Evolutionary conservation across 2,113 vertebrate genomes (phyloP).

Genomic region (Petrocephalus microphthalmus): DNA sequence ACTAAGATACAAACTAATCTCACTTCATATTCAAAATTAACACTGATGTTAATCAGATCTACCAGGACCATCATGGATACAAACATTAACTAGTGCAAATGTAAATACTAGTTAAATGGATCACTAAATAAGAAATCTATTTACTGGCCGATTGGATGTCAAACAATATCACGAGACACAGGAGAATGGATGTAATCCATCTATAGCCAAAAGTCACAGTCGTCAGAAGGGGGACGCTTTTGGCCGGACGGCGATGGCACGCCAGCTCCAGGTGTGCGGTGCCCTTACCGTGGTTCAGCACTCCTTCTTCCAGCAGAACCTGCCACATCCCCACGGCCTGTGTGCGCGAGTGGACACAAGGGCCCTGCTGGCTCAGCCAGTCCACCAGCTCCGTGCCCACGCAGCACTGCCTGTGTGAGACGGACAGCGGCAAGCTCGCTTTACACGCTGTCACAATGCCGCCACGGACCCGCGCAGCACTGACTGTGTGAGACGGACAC

Average conservation of each 20-base stretch:
- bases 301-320: conserved; percentile 86
- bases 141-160: not conserved
- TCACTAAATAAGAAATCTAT: not conserved
- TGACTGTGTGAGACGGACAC: not conserved
- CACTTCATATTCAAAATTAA: not conserved
- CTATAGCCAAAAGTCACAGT: not conserved
- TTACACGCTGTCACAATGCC: not conserved
- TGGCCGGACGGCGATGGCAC: not conserved
- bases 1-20: not conserved
- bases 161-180: not conserved
- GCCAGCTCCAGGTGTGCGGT: not conserved
- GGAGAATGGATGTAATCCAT: not conserved
- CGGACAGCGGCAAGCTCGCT: not conserved
- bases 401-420: conserved; percentile 76
- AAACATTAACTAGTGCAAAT: not conserved
- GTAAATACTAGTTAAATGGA: not conserved
- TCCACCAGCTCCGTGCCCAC: conserved; percentile 94
- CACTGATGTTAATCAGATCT: not conserved
- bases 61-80: not conserved
- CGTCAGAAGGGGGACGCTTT: not conserved
- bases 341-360: conserved; percentile 80
- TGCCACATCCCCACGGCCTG: conserved; percentile 99
- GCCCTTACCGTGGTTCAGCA: conserved; percentile 86
- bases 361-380: conserved; percentile 90
- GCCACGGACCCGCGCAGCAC: not conserved